phyloP scores from a whole-genome alignment of 1,140 invertebrate genomes.

The Leptopilina boulardi region DNA sequence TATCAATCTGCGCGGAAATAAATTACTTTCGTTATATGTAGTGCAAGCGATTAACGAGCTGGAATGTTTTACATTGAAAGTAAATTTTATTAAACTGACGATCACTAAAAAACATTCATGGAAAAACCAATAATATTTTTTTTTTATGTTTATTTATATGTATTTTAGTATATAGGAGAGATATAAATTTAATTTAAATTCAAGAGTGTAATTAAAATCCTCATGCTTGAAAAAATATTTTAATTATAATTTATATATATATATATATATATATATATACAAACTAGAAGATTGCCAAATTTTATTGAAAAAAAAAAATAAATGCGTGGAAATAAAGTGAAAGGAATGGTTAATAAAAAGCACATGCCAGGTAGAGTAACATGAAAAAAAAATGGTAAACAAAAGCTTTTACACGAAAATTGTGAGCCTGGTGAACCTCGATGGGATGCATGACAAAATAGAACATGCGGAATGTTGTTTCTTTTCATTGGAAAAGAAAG shows the following conservation, averaged over 20 bases:
- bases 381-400: not conserved
- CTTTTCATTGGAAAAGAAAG: constrained; percentile 8
- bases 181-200: not conserved
- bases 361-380: not conserved
- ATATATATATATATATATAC: no score
- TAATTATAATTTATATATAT: not conserved
- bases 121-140: not conserved
- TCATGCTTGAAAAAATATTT: not conserved
- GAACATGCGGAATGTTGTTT: not conserved
- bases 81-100: constrained; percentile 12
- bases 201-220: not conserved
- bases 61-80: not conserved
- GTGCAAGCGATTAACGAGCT: constrained; percentile 15
- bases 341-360: not conserved
- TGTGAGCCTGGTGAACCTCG: not conserved
- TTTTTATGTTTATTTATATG: no score
- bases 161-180: not conserved
- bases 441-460: not conserved
- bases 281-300: no score
- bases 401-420: not conserved
- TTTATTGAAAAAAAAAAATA: no score
- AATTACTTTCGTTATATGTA: constrained; percentile 29
- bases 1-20: constrained; percentile 2
- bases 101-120: not conserved
- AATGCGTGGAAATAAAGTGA: not conserved